phyloP scores from a whole-genome alignment of 2,888 invertebrate genomes.

The Shargacucullia verbasci region DNA sequence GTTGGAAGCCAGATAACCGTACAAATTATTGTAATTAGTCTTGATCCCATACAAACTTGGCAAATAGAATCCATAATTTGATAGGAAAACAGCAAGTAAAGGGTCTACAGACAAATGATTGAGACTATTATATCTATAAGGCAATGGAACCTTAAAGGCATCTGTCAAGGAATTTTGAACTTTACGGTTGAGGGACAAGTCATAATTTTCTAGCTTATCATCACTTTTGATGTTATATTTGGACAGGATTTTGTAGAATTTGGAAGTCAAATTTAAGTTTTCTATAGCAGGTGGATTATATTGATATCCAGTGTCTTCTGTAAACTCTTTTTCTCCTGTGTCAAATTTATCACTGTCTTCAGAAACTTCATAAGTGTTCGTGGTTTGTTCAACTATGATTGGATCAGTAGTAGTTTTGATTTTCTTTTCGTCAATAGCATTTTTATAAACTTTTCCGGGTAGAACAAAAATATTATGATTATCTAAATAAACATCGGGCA shows the following conservation, averaged over 20 bases:
- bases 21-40: conserved; percentile 85
- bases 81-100: conserved; percentile 89
- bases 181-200: conserved; percentile 64
- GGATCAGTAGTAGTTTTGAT: not conserved
- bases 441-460: not conserved
- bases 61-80: conserved; percentile 90
- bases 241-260: conserved; percentile 66
- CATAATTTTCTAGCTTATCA: conserved; percentile 75
- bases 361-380: conserved; percentile 63
- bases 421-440: not conserved
- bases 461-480: not conserved
- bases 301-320: conserved; percentile 45
- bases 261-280: conserved; percentile 55
- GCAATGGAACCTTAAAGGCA: conserved; percentile 53
- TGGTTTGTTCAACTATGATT: not conserved
- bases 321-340: conserved; percentile 22
- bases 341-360: conserved; percentile 54
- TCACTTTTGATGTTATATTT: conserved; percentile 74
- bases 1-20: conserved; percentile 90
- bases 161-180: conserved; percentile 46
- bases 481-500: not conserved
- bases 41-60: conserved; percentile 74
- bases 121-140: conserved; percentile 83
- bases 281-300: conserved; percentile 40
- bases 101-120: conserved; percentile 90